phyloP scores from a whole-genome alignment of 2,888 invertebrate genomes.

The Dicyrtomina minuta region DNA sequence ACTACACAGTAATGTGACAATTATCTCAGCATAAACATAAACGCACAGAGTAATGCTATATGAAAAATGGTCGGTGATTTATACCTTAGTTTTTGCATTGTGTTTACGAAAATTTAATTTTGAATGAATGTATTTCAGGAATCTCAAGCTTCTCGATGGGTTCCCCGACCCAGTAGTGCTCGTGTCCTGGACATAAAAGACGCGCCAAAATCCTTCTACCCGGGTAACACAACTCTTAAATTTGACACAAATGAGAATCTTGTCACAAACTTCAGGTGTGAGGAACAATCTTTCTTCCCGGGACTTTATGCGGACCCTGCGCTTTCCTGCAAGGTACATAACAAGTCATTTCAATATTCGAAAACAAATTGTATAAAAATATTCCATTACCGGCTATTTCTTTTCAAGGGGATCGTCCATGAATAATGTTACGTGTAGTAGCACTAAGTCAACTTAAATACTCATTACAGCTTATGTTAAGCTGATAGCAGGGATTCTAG shows the following conservation, averaged over 20 bases:
- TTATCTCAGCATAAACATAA: too few species aligned
- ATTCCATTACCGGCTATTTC: too few species aligned
- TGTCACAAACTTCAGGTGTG: constrained; percentile 79
- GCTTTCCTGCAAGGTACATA: constrained; percentile 82
- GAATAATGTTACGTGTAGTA: too few species aligned
- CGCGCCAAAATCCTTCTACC: constrained; percentile 53
- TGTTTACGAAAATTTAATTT: neutral
- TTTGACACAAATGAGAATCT: constrained; percentile 56
- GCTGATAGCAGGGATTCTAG: too few species aligned
- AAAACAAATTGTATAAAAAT: too few species aligned
- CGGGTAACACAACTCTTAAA: constrained; percentile 44
- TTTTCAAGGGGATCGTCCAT: too few species aligned
- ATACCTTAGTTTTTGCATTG: neutral
- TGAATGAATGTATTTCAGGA: constrained; percentile 15
- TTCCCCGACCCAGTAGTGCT: neutral
- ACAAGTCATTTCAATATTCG: neutral
- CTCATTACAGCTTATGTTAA: too few species aligned
- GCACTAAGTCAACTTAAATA: too few species aligned
- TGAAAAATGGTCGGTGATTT: too few species aligned
- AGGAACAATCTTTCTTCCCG: constrained; percentile 86
- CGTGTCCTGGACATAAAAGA: constrained; percentile 42
- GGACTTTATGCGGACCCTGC: constrained; percentile 85
- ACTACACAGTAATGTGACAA: neutral
- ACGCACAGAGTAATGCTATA: too few species aligned
- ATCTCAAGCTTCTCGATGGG: constrained; percentile 1